Percentiles rank a stretch among this genome's conserved stretches.
These are phyloP conservation scores for Alauda arvensis DNA, from an alignment of 2,797 vertebrate genomes.

Conservation along the genomic window DNA sequence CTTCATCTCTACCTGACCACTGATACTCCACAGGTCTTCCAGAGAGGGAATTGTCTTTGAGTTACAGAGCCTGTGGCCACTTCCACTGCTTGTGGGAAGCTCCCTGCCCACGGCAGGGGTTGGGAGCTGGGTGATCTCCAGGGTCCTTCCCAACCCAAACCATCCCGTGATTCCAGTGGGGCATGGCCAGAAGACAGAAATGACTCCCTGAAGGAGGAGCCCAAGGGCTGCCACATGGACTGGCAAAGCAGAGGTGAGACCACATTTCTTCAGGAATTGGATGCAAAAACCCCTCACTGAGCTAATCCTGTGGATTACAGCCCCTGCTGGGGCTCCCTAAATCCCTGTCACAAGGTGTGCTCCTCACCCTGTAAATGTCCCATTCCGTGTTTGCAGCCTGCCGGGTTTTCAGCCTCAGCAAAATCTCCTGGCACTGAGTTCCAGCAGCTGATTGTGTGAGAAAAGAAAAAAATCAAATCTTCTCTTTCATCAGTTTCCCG, in stretches of 20 bases:
- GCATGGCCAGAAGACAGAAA: background rate
- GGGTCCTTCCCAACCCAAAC: background rate
- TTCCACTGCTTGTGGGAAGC: background rate
- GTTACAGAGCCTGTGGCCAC: accelerated
- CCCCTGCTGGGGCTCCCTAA: background rate
- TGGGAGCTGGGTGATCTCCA: background rate
- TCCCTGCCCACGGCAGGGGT: background rate
- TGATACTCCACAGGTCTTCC: background rate
- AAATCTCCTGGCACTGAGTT: background rate
- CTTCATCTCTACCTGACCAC: background rate
- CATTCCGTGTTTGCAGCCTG: background rate
- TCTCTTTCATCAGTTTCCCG: background rate
- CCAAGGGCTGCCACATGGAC: background rate
- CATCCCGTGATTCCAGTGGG: background rate
- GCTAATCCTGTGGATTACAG: background rate
- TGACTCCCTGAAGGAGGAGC: background rate
- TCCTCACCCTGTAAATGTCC: background rate
- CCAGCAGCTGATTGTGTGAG: background rate
- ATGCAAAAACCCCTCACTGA: background rate
- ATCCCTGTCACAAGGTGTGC: background rate
- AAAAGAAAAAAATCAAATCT: background rate
- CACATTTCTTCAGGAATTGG: background rate
- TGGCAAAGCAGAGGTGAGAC: background rate
- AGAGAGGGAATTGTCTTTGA: background rate
- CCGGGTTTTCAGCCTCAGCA: background rate